Evolutionary conservation across 2,797 vertebrate species (phyloP).

Genomic region (Lates japonicus): DNA sequence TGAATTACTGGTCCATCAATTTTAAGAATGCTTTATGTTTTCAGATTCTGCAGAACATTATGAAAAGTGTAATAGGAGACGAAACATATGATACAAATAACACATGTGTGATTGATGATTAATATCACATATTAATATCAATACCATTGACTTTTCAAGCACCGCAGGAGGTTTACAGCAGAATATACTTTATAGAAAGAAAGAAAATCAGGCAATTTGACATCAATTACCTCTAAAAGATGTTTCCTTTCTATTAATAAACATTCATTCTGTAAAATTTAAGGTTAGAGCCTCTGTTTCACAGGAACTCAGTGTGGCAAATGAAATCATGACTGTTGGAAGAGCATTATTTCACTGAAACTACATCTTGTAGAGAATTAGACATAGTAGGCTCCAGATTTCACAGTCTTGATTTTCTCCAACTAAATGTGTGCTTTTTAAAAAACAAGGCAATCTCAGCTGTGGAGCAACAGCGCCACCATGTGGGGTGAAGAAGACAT

Average conservation of each 20-base stretch:
- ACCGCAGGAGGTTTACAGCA: too few relatives aligned
- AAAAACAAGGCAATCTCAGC: neutral
- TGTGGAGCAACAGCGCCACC: slow-evolving; percentile 60
- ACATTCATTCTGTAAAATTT: neutral
- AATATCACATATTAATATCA: too few relatives aligned
- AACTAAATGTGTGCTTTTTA: too few relatives aligned
- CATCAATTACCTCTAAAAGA: too few relatives aligned
- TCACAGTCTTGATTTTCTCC: neutral
- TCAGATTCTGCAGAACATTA: too few relatives aligned
- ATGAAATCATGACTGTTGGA: neutral
- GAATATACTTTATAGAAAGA: too few relatives aligned
- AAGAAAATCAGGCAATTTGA: too few relatives aligned
- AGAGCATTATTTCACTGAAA: neutral
- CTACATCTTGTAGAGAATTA: neutral
- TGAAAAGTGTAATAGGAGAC: too few relatives aligned
- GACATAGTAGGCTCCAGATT: too few relatives aligned
- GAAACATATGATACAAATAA: neutral
- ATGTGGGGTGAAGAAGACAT: slow-evolving; percentile 39
- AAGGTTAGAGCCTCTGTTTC: neutral
- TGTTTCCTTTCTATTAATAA: neutral
- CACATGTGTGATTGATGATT: neutral
- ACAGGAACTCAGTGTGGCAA: neutral
- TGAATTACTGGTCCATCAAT: neutral
- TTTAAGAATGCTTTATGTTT: neutral
- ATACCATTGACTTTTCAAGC: too few relatives aligned